Base-by-base conservation (phyloP, 2,888 invertebrate species). In the Erynnis tages region DNA sequence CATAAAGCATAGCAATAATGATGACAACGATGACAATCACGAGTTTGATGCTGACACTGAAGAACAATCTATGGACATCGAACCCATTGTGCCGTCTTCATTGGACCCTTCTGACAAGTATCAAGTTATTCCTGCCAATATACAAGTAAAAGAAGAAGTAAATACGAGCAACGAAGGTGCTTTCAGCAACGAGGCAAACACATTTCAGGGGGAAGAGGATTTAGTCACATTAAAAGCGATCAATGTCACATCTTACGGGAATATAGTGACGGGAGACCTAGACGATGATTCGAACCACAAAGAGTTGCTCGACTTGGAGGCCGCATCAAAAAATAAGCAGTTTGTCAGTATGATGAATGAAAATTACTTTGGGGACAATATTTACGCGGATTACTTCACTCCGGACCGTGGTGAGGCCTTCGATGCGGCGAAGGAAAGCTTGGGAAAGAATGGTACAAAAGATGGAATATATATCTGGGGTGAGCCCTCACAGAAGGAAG, bases 291-390 rank as follows among this genome's bases (percentile, higher is more conserved):
- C 87, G 0, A 82, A 76, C 55, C 81, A 86, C 35, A 73, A 76
- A 27, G 87, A 89, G 55, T 66, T 88, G 1, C 63, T 88, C 10
- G 85, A 86, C 53, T 66, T 87, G 1, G 88, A 87, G 61, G 76
- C 80, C 1, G 67, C 82, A 11, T 78, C 82, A 0, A 88, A 88
- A 59, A 87, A 76, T 57, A 89, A 88, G 53, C 87, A 88, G 56
- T 86, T 88, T 60, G 89, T 84, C 3, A 86, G 65, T 52, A 85
- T 90, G 82, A 89, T 89, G 73, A 87, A 79, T 57, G 89, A 89
- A 30, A 87, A 88, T 56, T 90, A 90, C 56, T 87, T 89, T 47
- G 87, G 89, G 0, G 88, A 90, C 59, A 88, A 88, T 56, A 83
- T 87, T 35, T 90, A 90, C 57, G 84, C 85, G 1, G 89, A 88